Conservation (phyloP, 1,140 invertebrate genomes). For the Procambarus clarkii region DNA sequence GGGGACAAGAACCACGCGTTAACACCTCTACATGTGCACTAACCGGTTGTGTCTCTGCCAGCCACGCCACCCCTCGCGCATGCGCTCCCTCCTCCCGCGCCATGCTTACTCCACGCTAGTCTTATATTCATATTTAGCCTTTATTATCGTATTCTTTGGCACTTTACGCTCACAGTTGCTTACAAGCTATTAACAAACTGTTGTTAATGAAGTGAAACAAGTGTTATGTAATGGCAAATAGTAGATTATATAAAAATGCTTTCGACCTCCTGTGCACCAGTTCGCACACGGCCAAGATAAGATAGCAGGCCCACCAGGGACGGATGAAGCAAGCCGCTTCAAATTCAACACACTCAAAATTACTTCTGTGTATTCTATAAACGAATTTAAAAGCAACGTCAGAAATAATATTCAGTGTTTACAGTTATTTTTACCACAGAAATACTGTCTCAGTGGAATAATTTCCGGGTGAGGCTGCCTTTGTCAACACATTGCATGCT, state of each 20-base stretch:
- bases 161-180: not conserved
- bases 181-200: not conserved
- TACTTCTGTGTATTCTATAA: not conserved
- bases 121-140: slow-evolving; percentile 32
- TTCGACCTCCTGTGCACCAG: not conserved
- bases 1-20: slow-evolving; percentile 51
- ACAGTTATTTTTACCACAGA: not conserved
- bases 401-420: not conserved
- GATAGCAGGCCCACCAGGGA: slow-evolving; percentile 38
- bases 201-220: not conserved
- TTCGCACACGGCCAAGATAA: slow-evolving; percentile 57
- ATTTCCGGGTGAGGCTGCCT: not conserved
- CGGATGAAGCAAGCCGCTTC: not conserved
- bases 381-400: not conserved
- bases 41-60: slow-evolving; percentile 59
- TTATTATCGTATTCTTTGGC: not conserved
- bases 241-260: not conserved
- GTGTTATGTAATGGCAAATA: not conserved
- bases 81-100: slow-evolving; percentile 21
- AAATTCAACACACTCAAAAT: slow-evolving; percentile 6
- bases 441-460: not conserved
- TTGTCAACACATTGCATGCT: not conserved
- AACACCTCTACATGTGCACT: slow-evolving; percentile 61
- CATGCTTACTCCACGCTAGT: slow-evolving; percentile 50
- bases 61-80: slow-evolving; percentile 45